Base-by-base conservation (phyloP, 2,113 vertebrate genomes). In the Dromas ardeola region DNA sequence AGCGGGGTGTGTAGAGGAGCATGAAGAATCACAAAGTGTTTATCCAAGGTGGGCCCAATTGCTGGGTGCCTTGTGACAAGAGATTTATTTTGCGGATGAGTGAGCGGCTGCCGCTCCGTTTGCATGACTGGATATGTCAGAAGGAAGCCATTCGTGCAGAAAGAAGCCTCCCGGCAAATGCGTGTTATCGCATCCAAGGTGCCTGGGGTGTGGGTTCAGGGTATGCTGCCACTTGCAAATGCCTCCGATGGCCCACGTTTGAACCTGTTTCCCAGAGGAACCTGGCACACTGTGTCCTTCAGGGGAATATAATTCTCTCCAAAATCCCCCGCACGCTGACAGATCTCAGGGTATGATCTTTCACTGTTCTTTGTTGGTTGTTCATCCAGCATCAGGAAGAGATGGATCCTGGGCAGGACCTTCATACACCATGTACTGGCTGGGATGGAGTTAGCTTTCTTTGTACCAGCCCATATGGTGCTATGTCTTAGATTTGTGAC, bases 271-370 rank as follows among this genome's bases (percentile, higher is more conserved):
- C 15, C 27, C 3, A 1, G 21, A 71, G 19, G 25, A 82, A 62
- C 22, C 43, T 59, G 47, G 13, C 62, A 67, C 42, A 36, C 10
- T 8, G 9, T 1, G 1, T 50, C 82, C 69, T 58, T 65, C 29
- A n/a, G 17, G 10, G 25, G 18, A 80, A 45, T 11, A 20, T 8
- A 59, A 30, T 61, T 61, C 26, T 20, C 45, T 79, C 55, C 61
- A 40, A 74, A 80, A 50, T 53, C 13, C n/a, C 45, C 42, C 0
- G 0, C 8, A 5, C 0, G 0, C 55, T 85, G 74, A 19, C 29
- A 71, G 42, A n/a, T 71, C 62, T 80, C 85, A 17, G 21, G 8
- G 20, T 67, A 40, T 17, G 20, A 27, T 29, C 42, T 82, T 58
- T 12, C 25, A 10, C 34, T 61, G 11, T 10, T 45, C 10, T n/a